Conservation (phyloP, 2,113 vertebrate genomes). For the Phaethon lepturus region DNA sequence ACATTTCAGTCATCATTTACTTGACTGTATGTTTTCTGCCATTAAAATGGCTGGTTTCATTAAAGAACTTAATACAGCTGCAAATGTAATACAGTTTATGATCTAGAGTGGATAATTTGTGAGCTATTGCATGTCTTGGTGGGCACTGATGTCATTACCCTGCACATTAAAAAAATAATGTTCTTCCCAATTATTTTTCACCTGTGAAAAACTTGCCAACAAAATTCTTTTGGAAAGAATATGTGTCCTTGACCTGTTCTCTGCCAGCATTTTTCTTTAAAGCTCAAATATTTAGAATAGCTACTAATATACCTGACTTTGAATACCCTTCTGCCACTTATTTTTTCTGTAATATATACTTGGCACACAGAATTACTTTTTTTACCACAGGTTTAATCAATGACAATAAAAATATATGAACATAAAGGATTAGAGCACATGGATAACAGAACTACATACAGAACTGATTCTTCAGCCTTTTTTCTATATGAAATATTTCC, state of each 20-base stretch:
- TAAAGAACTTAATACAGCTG: not conserved
- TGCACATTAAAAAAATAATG: not conserved
- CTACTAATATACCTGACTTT: not conserved
- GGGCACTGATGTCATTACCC: not conserved
- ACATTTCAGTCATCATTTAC: constrained; percentile 17
- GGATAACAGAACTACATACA: not conserved
- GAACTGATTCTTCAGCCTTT: not conserved
- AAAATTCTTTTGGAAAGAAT: not conserved
- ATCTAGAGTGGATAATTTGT: not conserved
- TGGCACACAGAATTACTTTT: not conserved
- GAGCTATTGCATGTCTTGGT: not conserved
- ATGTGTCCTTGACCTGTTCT: not conserved
- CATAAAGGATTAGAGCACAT: not conserved
- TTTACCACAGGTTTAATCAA: not conserved
- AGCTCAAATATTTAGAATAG: not conserved
- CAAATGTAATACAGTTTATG: not conserved
- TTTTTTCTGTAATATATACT: not conserved
- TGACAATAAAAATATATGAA: not conserved
- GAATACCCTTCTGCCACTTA: not conserved
- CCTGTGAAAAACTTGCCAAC: not conserved
- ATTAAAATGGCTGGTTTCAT: not conserved
- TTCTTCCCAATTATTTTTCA: constrained; percentile 6
- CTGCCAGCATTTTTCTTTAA: not conserved
- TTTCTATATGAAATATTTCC: not conserved
- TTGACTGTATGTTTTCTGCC: not conserved